phyloP scores from a whole-genome alignment of 2,888 invertebrate species.

The Eudemis profundana region DNA sequence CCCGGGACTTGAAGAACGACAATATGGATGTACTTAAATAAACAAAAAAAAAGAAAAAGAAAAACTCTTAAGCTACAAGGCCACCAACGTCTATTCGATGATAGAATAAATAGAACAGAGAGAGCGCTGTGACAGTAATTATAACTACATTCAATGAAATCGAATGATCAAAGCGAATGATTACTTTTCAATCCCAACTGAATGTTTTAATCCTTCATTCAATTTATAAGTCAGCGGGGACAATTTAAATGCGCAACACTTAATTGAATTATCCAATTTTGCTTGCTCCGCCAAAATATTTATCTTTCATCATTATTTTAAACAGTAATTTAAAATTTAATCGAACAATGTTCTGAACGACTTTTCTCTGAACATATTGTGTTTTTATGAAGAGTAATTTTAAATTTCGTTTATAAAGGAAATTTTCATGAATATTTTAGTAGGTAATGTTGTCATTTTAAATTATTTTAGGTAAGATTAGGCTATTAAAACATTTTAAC shows the following conservation, averaged over 20 bases:
- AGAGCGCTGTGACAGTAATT: no score
- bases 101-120: no score
- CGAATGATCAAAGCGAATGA: conserved; percentile 19
- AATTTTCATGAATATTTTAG: not conserved
- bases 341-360: not conserved
- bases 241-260: conserved; percentile 22
- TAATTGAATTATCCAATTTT: conserved; percentile 37
- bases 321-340: conserved; percentile 13
- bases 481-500: no score
- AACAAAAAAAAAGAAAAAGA: no score
- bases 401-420: not conserved
- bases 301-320: conserved; percentile 7
- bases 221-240: conserved; percentile 33
- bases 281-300: conserved; percentile 21
- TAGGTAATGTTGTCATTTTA: not conserved
- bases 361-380: not conserved
- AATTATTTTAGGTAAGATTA: not conserved
- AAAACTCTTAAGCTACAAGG: no score
- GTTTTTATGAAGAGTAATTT: not conserved
- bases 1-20: no score
- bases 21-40: no score
- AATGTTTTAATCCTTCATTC: conserved; percentile 30
- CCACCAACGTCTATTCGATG: no score
- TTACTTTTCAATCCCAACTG: conserved; percentile 17
- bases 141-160: conserved; percentile 8